Percentiles rank a stretch among this genome's conserved stretches.
Conservation (phyloP, 1,140 invertebrate species). For the Eriosoma lanigerum region DNA sequence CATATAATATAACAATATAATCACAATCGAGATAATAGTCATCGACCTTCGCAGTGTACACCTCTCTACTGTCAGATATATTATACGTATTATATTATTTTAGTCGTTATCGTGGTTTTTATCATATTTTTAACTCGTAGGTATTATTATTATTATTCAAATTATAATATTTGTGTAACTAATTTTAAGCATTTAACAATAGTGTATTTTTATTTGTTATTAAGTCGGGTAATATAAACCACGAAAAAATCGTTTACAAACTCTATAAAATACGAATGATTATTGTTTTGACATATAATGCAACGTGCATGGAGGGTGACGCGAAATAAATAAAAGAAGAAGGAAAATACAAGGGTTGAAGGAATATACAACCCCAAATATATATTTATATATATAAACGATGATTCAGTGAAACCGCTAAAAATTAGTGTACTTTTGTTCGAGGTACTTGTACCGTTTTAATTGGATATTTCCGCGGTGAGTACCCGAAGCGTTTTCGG, state of each 20-base stretch:
- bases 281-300: background rate
- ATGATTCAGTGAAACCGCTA: slow-evolving; percentile 39
- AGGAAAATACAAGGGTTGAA: slow-evolving; percentile 29
- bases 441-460: slow-evolving; percentile 3
- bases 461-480: slow-evolving; percentile 8
- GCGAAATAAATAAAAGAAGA: background rate
- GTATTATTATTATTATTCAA: too few species aligned
- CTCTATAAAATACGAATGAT: slow-evolving; percentile 5
- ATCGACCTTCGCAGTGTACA: too few species aligned
- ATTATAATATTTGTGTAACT: too few species aligned
- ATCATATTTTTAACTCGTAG: too few species aligned
- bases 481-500: slow-evolving; percentile 2
- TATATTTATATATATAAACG: background rate
- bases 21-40: too few species aligned
- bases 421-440: slow-evolving; percentile 39
- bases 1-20: too few species aligned
- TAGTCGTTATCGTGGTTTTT: too few species aligned
- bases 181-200: too few species aligned
- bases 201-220: too few species aligned
- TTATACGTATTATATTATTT: too few species aligned
- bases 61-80: too few species aligned
- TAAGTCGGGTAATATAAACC: background rate
- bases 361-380: background rate
- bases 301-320: background rate
- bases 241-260: background rate